Conservation (phyloP, 37 sponge, comb jelly and placozoan genomes). For the Diacarnus erythraeanus region DNA sequence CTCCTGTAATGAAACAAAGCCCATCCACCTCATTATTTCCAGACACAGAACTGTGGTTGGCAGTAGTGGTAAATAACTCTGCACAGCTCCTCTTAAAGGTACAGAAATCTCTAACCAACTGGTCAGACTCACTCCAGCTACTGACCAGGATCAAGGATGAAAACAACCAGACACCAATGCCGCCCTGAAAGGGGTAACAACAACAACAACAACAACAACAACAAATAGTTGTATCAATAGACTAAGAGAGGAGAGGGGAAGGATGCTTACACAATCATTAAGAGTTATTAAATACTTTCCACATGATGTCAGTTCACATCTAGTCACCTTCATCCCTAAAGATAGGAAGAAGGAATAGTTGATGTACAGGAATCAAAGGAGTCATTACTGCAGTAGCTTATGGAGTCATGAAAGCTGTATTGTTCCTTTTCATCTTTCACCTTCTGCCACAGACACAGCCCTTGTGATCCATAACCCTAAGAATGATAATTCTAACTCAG, state of each 20-base stretch:
- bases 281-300: slow-evolving; percentile 7
- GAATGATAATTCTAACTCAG: no score
- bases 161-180: slow-evolving; percentile 20
- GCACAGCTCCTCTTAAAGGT: background rate
- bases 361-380: background rate
- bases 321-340: background rate
- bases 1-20: slow-evolving; percentile 27
- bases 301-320: slow-evolving; percentile 16
- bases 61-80: background rate
- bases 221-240: background rate
- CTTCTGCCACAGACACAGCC: slow-evolving; percentile 23
- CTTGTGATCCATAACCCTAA: slow-evolving; percentile 9
- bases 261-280: background rate
- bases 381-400: background rate
- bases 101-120: slow-evolving; percentile 28
- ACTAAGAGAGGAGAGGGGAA: background rate
- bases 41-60: background rate
- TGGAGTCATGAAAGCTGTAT: background rate
- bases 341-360: background rate
- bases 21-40: background rate
- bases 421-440: background rate
- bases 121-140: slow-evolving; percentile 15
- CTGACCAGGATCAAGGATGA: slow-evolving; percentile 35
- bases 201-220: background rate
- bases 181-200: slow-evolving; percentile 7